Conservation (phyloP, 2,888 invertebrate species). For the Drosophila meridiana region DNA sequence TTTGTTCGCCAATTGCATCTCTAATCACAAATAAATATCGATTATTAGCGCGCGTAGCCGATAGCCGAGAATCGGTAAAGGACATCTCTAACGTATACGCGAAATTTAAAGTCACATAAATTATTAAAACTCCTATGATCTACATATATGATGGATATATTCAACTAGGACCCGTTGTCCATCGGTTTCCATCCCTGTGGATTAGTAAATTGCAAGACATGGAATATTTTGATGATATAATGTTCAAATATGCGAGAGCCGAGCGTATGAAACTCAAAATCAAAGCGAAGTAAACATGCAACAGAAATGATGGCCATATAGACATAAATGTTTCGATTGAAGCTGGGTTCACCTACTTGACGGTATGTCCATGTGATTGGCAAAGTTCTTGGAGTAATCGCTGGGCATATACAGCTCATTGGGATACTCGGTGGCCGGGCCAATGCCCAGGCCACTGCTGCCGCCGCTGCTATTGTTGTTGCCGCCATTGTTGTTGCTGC, state of each 20-base stretch:
- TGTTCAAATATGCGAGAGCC: slow-evolving; percentile 17
- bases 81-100: background rate
- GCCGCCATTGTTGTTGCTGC: slow-evolving; percentile 11
- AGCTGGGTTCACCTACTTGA: slow-evolving; percentile 81
- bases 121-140: background rate
- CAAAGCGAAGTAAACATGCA: slow-evolving; percentile 12
- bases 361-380: slow-evolving; percentile 85
- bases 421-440: slow-evolving; percentile 81
- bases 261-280: slow-evolving; percentile 20
- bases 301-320: slow-evolving; percentile 21
- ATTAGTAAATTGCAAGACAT: slow-evolving; percentile 29
- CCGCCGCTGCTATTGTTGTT: slow-evolving; percentile 44
- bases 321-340: slow-evolving; percentile 1
- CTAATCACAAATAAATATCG: background rate
- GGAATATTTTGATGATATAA: slow-evolving; percentile 31
- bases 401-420: slow-evolving; percentile 84
- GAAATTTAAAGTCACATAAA: background rate
- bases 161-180: background rate
- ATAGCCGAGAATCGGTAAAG: background rate
- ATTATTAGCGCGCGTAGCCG: background rate
- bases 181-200: slow-evolving; percentile 47
- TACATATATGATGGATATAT: background rate
- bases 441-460: slow-evolving; percentile 32
- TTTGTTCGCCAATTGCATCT: background rate
- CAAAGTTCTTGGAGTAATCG: slow-evolving; percentile 84